A percentile compares a stretch with the other conserved stretches of the same genome.
Evolutionary conservation across 2,113 vertebrate species (phyloP).

Genomic region (Anas platyrhynchos): DNA sequence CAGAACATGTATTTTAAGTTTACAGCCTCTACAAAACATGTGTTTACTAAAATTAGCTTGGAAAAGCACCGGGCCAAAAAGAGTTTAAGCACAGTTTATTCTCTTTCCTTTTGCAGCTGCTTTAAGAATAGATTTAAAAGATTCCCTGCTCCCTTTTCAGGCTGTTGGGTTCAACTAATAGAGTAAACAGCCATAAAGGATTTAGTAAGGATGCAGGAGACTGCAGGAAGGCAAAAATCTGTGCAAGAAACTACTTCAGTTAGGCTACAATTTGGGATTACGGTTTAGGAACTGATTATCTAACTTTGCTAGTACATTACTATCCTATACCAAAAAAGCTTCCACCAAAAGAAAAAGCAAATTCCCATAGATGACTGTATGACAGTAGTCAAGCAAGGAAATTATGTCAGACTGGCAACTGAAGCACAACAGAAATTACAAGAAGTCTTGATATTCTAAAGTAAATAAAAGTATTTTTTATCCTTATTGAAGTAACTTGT

Average conservation of each 20-base stretch:
- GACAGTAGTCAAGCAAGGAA: background rate
- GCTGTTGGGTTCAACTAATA: background rate
- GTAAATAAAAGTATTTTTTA: background rate
- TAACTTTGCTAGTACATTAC: background rate
- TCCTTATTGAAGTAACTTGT: background rate
- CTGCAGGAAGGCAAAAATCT: background rate
- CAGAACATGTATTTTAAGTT: background rate
- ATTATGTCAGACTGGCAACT: background rate
- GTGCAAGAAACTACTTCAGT: background rate
- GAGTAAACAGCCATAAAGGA: background rate
- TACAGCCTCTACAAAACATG: background rate
- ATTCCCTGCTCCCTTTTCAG: background rate
- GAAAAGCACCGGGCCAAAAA: background rate
- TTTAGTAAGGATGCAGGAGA: background rate
- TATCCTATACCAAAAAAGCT: background rate
- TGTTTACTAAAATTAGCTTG: constrained; percentile 24
- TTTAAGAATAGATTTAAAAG: background rate
- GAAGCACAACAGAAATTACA: background rate
- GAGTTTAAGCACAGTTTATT: constrained; percentile 23
- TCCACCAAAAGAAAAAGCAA: background rate
- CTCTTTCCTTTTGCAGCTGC: background rate
- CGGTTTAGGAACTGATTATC: background rate
- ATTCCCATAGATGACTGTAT: background rate
- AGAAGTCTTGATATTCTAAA: background rate
- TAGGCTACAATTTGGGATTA: background rate